Evolutionary conservation across 2,113 vertebrate genomes (phyloP), one percentile per base, ranked within the genome.

Genomic region (Aramus guarauna): DNA sequence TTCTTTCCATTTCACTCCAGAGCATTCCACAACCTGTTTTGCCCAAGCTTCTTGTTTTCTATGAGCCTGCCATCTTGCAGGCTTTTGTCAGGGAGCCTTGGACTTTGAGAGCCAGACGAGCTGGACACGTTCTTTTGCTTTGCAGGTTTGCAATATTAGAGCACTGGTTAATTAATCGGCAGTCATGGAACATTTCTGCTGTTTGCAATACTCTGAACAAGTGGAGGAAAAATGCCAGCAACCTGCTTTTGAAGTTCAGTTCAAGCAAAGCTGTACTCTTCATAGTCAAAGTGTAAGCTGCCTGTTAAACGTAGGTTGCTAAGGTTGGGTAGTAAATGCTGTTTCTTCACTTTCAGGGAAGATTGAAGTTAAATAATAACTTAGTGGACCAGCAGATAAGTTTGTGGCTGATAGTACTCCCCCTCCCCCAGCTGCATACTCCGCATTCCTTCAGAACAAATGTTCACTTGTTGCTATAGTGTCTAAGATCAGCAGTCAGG

Each of bases 391-490:
- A 96, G 97, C 90, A 93, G 95, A 97, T 95, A 95, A 95, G 95
- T 90, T 95, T 95, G 96, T 90, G 91, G 84, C 97, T 93, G 97
- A 98, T 87, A 96, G 94, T 97, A 94, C 94, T 95, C 94, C 97
- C 98, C 98, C 97, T 98, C 98, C 98, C 98, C 98, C 98, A 82
- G 96, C 67, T 97, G 95, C 98, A 99, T 99, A 97, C 98, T 98
- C 98, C 16, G 62, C 98, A 99, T 99, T 99, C 99, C 98, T 99
- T 97, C 94, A 89, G 98, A 99, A 99, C 98, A 99, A 99, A 99
- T 98, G 98, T 98, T 98, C 98, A 97, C 98, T 99, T 99, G 98
- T 99, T 98, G 98, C 98, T 98, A 97, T 98, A 98, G 98, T 97
- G 98, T 97, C 98, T 97, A 98, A 98, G 98, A 98, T 97, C 97